Percentiles rank a stretch among this genome's conserved stretches.
phyloP scores from a whole-genome alignment of 2,113 vertebrate species.

The Noctilio leporinus region DNA sequence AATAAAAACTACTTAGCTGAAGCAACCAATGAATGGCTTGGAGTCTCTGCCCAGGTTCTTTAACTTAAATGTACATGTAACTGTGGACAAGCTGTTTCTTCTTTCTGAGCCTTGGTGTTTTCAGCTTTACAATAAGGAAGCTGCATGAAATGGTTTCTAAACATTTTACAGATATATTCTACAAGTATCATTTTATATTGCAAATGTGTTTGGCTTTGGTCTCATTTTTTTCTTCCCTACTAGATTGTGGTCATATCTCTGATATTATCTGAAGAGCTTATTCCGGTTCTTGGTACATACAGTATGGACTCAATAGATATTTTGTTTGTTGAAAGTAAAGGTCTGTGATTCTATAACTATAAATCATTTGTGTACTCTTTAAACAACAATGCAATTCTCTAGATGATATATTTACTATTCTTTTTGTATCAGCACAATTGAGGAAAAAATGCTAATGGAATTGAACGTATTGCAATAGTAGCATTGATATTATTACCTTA shows the following conservation, averaged over 20 bases:
- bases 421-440: background rate
- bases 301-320: background rate
- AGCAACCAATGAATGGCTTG: background rate
- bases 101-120: background rate
- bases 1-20: background rate
- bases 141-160: background rate
- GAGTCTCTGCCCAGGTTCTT: background rate
- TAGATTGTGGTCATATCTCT: background rate
- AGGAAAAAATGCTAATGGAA: background rate
- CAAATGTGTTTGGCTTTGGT: background rate
- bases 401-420: background rate
- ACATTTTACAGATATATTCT: background rate
- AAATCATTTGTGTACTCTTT: background rate
- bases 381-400: background rate
- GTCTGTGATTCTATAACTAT: background rate
- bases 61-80: background rate
- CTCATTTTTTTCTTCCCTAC: background rate
- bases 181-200: background rate
- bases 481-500: background rate
- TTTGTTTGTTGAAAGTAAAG: constrained; percentile 21
- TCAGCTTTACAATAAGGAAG: background rate
- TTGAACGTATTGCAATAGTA: background rate
- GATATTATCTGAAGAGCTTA: background rate
- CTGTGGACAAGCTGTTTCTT: background rate
- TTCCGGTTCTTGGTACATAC: background rate